Evolutionary conservation across 2,797 vertebrate species (phyloP).

Genomic region (Labroides dimidiatus): DNA sequence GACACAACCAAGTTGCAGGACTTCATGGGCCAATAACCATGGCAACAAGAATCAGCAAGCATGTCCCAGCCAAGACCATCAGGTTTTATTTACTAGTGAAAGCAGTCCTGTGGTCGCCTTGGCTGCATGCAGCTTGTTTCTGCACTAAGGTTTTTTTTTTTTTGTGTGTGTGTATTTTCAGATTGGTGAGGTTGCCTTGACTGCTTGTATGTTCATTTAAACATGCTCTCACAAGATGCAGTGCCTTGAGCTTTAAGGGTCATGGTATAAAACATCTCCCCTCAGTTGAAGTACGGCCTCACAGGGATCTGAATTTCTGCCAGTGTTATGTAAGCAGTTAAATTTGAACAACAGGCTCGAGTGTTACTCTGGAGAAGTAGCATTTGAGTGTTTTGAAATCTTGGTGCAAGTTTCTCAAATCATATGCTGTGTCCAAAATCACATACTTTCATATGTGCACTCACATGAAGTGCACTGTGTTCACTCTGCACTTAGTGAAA

Average conservation of each 20-base stretch:
- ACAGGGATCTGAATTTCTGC: constrained; percentile 4
- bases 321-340: not conserved
- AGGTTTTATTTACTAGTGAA: not conserved
- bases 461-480: no score
- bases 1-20: no score
- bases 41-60: no score
- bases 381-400: not conserved
- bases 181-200: not conserved
- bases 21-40: no score
- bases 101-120: not conserved
- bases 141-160: no score
- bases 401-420: not conserved
- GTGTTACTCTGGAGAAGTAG: constrained; percentile 16
- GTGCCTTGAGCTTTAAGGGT: not conserved
- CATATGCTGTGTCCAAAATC: no score
- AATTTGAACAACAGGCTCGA: constrained; percentile 9
- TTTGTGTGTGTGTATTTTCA: not conserved
- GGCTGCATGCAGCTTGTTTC: no score
- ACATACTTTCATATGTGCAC: no score
- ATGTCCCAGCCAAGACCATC: no score
- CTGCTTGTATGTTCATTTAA: not conserved
- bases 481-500: no score
- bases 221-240: not conserved
- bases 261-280: not conserved
- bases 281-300: not conserved